Evolutionary conservation across 2,797 vertebrate genomes (phyloP).

Genomic region (Notoglanidium macrostoma): DNA sequence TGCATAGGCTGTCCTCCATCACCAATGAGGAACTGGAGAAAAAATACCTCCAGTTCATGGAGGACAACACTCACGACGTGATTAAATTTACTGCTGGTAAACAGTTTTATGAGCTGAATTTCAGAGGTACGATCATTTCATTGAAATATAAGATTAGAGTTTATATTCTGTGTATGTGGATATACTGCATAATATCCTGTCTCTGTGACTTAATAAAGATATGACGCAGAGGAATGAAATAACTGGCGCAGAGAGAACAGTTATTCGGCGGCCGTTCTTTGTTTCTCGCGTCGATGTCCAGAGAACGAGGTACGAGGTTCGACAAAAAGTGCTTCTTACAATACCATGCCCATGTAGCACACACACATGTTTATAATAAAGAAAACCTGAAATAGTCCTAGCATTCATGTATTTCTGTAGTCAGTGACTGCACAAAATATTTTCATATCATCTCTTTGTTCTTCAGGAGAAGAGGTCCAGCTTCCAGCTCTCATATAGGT

Average conservation of each 20-base stretch:
- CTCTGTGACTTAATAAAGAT: constrained; percentile 37
- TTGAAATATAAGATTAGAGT: not conserved
- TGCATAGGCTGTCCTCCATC: constrained; percentile 52
- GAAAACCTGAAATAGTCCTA: not conserved
- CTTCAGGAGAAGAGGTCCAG: constrained; percentile 35
- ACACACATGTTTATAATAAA: not conserved
- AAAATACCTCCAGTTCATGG: constrained; percentile 41
- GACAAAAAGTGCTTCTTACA: not conserved
- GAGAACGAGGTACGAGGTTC: constrained; percentile 37
- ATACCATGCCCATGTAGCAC: not conserved
- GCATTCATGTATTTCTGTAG: not conserved
- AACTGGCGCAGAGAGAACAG: constrained; percentile 24
- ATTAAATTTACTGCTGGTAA: constrained; percentile 47
- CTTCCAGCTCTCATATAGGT: constrained; percentile 22
- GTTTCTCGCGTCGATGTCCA: constrained; percentile 40
- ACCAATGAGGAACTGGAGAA: constrained; percentile 55
- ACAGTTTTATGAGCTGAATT: constrained; percentile 53
- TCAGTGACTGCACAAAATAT: not conserved
- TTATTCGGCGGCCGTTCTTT: constrained; percentile 54
- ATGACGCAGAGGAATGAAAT: constrained; percentile 58
- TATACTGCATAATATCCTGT: not conserved
- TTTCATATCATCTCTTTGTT: not conserved
- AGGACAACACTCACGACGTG: constrained; percentile 7
- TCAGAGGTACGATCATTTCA: constrained; percentile 48
- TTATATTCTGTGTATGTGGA: not conserved